Evolutionary conservation across 2,113 vertebrate species (phyloP).

Genomic region (Callaeas wilsoni): DNA sequence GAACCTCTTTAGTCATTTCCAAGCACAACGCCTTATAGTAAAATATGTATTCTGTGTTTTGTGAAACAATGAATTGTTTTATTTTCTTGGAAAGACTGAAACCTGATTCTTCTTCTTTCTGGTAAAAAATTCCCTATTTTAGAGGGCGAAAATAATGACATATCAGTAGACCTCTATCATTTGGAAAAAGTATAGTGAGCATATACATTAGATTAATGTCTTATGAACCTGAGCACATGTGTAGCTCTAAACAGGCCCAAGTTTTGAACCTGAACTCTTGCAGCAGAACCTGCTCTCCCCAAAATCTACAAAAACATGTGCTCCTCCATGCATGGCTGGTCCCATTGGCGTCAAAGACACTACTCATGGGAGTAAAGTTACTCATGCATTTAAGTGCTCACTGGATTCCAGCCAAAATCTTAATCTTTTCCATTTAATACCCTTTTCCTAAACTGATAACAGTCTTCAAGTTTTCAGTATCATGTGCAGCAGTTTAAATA

Average conservation of each 20-base stretch:
- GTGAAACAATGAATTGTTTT: background rate
- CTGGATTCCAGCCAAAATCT: slow-evolving; percentile 53
- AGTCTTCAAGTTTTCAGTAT: slow-evolving; percentile 50
- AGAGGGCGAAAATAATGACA: background rate
- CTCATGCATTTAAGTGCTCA: slow-evolving; percentile 62
- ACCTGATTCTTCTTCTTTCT: background rate
- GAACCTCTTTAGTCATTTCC: background rate
- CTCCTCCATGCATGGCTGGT: slow-evolving; percentile 10
- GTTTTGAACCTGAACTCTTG: background rate
- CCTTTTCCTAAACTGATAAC: slow-evolving; percentile 62
- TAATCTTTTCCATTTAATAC: slow-evolving; percentile 62
- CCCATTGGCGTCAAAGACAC: slow-evolving; percentile 35
- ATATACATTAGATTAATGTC: background rate
- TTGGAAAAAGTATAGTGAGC: background rate
- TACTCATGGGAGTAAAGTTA: slow-evolving; percentile 61
- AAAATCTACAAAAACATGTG: background rate
- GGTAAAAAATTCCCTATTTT: background rate
- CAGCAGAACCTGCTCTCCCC: background rate
- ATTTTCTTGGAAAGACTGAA: background rate
- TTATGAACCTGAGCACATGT: background rate
- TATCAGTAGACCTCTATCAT: background rate
- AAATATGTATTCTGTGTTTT: background rate
- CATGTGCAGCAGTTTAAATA: slow-evolving; percentile 57
- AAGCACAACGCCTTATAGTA: background rate
- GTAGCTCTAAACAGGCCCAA: background rate